Percentiles rank a stretch among this genome's conserved stretches.
Conservation (phyloP, 2,888 invertebrate species). For the Stenodera caucasica region DNA sequence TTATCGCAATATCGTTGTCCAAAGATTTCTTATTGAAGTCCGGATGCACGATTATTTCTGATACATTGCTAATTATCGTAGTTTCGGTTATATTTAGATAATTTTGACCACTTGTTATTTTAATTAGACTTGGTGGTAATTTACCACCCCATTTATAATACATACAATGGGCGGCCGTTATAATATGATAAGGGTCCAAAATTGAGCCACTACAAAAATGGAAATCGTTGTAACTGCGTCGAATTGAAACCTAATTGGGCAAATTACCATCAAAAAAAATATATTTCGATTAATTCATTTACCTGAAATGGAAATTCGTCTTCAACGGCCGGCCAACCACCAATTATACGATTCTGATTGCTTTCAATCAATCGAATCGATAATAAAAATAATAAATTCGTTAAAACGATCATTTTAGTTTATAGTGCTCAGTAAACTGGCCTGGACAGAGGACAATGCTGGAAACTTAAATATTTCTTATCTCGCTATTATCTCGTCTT, state of each 20-base stretch:
- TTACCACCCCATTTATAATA: constrained; percentile 41
- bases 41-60: constrained; percentile 31
- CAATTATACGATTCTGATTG: constrained; percentile 11
- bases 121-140: constrained; percentile 22
- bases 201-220: constrained; percentile 43
- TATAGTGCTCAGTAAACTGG: too few species aligned
- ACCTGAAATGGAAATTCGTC: constrained; percentile 19
- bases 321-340: constrained; percentile 10
- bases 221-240: constrained; percentile 40
- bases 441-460: too few species aligned
- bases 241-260: constrained; percentile 36
- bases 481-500: too few species aligned
- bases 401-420: not conserved
- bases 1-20: constrained; percentile 40
- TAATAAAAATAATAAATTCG: not conserved
- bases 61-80: constrained; percentile 7
- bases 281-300: not conserved
- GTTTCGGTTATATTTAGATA: not conserved
- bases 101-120: constrained; percentile 7
- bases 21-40: constrained; percentile 28
- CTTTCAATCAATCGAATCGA: not conserved
- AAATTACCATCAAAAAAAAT: not conserved
- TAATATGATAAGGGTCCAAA: constrained; percentile 34
- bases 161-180: constrained; percentile 45
- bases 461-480: too few species aligned